phyloP scores from a whole-genome alignment of 1,140 invertebrate genomes.

The Halyomorpha halys region DNA sequence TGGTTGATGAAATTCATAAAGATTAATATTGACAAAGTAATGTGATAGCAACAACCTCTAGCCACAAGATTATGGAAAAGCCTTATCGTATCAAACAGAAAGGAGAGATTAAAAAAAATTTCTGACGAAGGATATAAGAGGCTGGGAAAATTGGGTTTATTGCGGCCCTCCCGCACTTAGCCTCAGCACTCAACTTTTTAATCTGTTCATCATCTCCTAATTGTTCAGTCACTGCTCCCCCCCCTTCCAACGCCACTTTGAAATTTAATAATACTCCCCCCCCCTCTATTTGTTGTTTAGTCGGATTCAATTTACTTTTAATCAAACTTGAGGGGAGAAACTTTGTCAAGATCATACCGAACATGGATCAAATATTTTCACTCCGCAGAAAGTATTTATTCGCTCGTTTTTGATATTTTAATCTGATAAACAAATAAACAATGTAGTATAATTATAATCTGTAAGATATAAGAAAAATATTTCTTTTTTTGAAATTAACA shows the following conservation, averaged over 20 bases:
- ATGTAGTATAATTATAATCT: too few species aligned
- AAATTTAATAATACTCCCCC: constrained; percentile 3
- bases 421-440: too few species aligned
- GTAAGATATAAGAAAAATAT: too few species aligned
- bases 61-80: too few species aligned
- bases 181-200: background rate
- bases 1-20: too few species aligned
- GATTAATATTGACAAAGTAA: too few species aligned
- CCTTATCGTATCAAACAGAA: background rate
- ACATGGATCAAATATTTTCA: too few species aligned
- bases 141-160: background rate
- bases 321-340: background rate
- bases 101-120: background rate
- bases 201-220: constrained; percentile 6
- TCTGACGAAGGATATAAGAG: background rate
- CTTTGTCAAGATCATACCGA: background rate
- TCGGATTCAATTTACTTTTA: constrained; percentile 4
- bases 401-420: too few species aligned
- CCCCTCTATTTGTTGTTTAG: background rate
- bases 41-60: too few species aligned
- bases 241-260: background rate
- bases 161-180: background rate
- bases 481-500: too few species aligned
- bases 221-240: background rate
- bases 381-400: too few species aligned